A percentile compares a stretch with the other conserved stretches of the same genome.
Conservation (phyloP, 2,888 invertebrate genomes). For the Acrobasis repandana region DNA sequence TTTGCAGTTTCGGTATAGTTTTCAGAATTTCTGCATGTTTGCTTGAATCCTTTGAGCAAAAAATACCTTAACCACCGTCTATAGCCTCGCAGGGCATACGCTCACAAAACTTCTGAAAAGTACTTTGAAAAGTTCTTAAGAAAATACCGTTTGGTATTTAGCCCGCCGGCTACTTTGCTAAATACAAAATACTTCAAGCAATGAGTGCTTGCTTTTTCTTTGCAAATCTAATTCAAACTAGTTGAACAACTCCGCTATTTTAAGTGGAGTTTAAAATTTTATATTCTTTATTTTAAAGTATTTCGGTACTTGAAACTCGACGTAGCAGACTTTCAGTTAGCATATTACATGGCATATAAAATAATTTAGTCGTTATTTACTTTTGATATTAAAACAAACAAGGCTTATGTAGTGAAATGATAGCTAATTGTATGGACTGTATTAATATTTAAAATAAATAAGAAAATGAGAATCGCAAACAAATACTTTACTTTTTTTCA, state of each 20-base stretch:
- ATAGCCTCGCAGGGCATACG: slow-evolving; percentile 27
- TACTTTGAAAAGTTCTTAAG: slow-evolving; percentile 44
- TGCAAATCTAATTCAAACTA: slow-evolving; percentile 31
- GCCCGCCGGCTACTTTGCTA: slow-evolving; percentile 34
- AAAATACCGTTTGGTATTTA: slow-evolving; percentile 46
- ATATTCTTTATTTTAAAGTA: slow-evolving; percentile 14
- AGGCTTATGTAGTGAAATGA: no score
- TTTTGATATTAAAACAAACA: no score
- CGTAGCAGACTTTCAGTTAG: background rate
- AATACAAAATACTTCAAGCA: slow-evolving; percentile 47
- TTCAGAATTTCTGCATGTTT: background rate
- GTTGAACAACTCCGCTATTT: slow-evolving; percentile 28
- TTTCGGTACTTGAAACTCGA: slow-evolving; percentile 5
- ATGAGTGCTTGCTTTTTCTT: slow-evolving; percentile 31
- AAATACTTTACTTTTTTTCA: no score
- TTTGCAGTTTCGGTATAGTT: background rate
- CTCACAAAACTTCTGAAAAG: slow-evolving; percentile 43
- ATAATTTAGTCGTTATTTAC: no score
- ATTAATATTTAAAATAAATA: no score
- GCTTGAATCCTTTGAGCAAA: background rate
- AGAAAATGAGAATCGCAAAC: no score
- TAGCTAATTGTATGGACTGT: no score
- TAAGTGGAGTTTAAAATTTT: slow-evolving; percentile 16
- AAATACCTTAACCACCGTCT: background rate
- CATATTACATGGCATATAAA: background rate